Base-by-base conservation (phyloP, 2,797 vertebrate species). In the Eurystomus glaucurus region DNA sequence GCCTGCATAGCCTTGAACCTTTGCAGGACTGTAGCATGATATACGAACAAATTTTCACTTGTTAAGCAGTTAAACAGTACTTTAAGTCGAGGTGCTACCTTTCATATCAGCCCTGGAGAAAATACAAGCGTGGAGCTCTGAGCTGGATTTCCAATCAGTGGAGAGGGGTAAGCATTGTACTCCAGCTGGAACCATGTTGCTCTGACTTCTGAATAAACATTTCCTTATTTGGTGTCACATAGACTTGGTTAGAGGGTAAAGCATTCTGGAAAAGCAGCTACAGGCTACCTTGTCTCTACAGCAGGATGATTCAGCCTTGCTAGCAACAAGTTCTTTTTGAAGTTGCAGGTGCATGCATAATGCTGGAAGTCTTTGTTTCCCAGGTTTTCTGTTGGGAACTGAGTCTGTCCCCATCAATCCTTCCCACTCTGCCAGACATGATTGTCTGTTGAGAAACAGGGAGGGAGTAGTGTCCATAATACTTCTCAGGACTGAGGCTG, bases 311-410 rank as follows among this genome's bases (percentile, higher is more conserved):
- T 85, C 55, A 66, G 37, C 74, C 55, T 83, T 85, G 45, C 39
- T 70, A 80, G 58, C 43, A 78, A n/a, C 14, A 62, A 43, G 43
- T 60, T 78, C 20, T 72, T 83, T 80, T 28, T 39, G 75, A 91
- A 39, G 66, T 72, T 86, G 70, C 72, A 78, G 39, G 48, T 48
- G 28, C n/a, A 13, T 41, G 52, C 6, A 6, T 80, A 83, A 71
- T 51, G 60, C 81, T 88, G 57, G 41, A 85, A 86, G 88, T 84
- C 76, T 74, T 85, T 94, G 54, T 92, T 94, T 96, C 85, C 71
- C 28, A 88, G 48, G 57, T 48, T 95, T 93, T 93, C 88, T 81
- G 20, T 81, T 83, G 37, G 66, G 72, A 71, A n/a, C 15, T 15
- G 35, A 85, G 64, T 60, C 39, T 57, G 45, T 87, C 45, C n/a